Percentiles rank a stretch among this genome's conserved stretches.
phyloP scores from a whole-genome alignment of 2,888 invertebrate species.

The Drosophila fungiperda region DNA sequence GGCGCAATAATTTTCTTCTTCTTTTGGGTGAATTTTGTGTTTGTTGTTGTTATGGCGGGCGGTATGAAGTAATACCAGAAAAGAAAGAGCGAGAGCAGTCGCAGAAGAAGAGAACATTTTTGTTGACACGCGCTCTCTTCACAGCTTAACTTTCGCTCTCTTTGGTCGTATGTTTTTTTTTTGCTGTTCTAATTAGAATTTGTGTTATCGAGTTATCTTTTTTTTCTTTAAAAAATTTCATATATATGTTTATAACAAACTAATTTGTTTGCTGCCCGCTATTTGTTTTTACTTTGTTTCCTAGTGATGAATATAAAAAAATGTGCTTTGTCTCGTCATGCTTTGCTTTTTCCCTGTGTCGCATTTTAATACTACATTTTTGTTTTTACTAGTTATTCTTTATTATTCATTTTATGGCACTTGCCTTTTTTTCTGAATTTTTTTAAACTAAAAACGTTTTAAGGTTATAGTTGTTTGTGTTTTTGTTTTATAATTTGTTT shows the following conservation, averaged over 20 bases:
- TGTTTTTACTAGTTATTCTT: not conserved
- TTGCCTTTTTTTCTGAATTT: conserved; percentile 25
- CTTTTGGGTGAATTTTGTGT: conserved; percentile 46
- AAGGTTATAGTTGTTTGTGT: conserved; percentile 56
- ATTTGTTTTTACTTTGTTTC: conserved; percentile 19
- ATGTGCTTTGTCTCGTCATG: not conserved
- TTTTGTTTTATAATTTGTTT: conserved; percentile 13
- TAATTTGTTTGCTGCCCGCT: conserved; percentile 31
- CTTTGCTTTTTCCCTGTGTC: conserved; percentile 12
- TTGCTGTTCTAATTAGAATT: conserved; percentile 11
- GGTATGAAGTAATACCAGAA: conserved; percentile 64
- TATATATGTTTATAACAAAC: conserved; percentile 23
- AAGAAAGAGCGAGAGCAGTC: conserved; percentile 17
- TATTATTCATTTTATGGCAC: conserved; percentile 50
- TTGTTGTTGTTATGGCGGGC: conserved; percentile 44
- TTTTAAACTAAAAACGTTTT: conserved; percentile 36
- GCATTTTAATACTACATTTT: not conserved
- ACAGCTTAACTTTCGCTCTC: not conserved
- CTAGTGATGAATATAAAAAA: not conserved
- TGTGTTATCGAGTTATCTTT: conserved; percentile 12
- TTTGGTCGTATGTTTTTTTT: conserved; percentile 10
- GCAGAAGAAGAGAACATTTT: conserved; percentile 10
- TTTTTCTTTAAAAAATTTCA: conserved; percentile 38
- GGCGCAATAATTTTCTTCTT: conserved; percentile 79
- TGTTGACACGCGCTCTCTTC: conserved; percentile 1